Base-by-base conservation (phyloP, 1,140 invertebrate genomes). In the Condylostylus longicornis region DNA sequence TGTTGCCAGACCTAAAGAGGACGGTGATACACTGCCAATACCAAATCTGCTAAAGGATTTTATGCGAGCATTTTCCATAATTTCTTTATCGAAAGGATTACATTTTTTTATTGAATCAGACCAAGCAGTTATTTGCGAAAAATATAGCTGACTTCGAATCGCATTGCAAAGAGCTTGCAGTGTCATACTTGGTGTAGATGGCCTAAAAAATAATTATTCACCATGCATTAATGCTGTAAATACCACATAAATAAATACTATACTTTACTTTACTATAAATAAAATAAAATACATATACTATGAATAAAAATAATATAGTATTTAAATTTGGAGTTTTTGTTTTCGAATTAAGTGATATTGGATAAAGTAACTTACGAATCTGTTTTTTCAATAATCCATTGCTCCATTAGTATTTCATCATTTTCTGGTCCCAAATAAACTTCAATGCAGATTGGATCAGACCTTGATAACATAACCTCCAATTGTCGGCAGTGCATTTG, bases 111-210 rank as follows among this genome's bases (percentile, higher is more conserved):
- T 35, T 7, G 60, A 41, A 50, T 61, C 61, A 42, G 63, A 54
- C 89, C 89, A 96, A 18, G 89, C 86, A 15, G 85, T 84, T 30
- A 95, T 73, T 66, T 95, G 89, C 1, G 89, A 94, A 66, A 96
- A 96, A 67, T 93, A 86, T n/a, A 95, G 70, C 56, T 90, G 87
- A 5, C 89, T 95, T 35, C 88, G 72, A 9, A 95, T 79, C n/a
- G 89, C 90, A 58, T 88, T 87, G 43, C 90, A 73, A 38, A 95
- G 65, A 59, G 79, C 80, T 46, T 78, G 74, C 19, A 75, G 56
- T 34, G 69, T 72, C 46, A 74, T 72, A 22, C 63, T 65, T 10
- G 62, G 54, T 20, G 61, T 58, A 33, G 57, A 52, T 34, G 59
- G 53, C 51, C 69, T 71, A 49, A 44, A 20, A 15, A 42, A n/a